phyloP scores from a whole-genome alignment of 2,113 vertebrate species.

The Alethe castanea region DNA sequence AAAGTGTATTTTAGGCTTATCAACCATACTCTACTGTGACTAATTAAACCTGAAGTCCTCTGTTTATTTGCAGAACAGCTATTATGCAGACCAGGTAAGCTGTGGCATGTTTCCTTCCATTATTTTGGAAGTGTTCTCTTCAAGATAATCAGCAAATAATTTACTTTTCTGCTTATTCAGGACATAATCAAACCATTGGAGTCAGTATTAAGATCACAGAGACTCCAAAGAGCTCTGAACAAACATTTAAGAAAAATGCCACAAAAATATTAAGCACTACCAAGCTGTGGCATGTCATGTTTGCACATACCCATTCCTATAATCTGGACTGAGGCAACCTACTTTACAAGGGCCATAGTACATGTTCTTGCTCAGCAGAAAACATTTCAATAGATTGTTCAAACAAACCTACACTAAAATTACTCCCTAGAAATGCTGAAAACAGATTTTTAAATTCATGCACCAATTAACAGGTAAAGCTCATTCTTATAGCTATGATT shows the following conservation, averaged over 20 bases:
- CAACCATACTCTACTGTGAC: not conserved
- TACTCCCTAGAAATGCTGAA: not conserved
- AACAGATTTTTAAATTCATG: not conserved
- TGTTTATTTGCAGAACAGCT: not conserved
- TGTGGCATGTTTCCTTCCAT: not conserved
- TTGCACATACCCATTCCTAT: not conserved
- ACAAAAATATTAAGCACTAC: not conserved
- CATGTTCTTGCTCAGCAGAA: not conserved
- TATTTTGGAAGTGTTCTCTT: not conserved
- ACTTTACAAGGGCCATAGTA: not conserved
- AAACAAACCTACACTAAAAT: not conserved
- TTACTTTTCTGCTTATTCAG: not conserved
- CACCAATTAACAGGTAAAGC: not conserved
- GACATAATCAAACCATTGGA: not conserved
- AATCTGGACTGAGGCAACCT: not conserved
- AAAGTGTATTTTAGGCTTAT: not conserved
- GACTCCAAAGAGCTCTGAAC: not conserved
- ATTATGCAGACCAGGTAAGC: not conserved
- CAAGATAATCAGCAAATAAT: not conserved
- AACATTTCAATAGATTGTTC: not conserved
- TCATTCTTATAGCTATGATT: not conserved
- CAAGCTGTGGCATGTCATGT: not conserved
- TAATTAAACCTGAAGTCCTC: not conserved
- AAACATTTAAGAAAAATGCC: not conserved
- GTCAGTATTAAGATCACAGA: not conserved